Conservation (phyloP, 2,113 vertebrate species). For the Sander lucioperca region DNA sequence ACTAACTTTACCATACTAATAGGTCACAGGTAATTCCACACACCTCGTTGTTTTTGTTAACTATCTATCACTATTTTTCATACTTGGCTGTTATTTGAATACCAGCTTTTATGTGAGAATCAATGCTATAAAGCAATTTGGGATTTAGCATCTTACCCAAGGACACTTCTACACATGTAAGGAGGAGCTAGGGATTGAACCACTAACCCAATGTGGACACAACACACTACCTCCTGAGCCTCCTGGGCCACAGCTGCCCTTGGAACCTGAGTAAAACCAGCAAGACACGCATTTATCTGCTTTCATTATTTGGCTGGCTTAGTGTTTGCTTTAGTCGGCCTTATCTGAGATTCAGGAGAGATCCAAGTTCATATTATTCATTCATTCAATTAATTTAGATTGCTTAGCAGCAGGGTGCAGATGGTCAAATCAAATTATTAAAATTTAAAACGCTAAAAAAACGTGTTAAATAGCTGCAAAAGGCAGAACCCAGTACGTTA, state of each 20-base stretch:
- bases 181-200: neutral
- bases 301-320: slow-evolving; percentile 3
- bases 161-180: neutral
- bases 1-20: neutral
- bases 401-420: slow-evolving; percentile 3
- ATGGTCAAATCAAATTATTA: slow-evolving; percentile 15
- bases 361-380: slow-evolving; percentile 3
- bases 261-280: neutral
- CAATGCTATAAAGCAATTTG: neutral
- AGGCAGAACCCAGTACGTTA: slow-evolving; percentile 2
- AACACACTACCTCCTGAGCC: neutral
- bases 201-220: neutral
- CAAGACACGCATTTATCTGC: neutral
- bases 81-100: neutral
- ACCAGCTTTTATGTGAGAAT: neutral
- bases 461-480: neutral
- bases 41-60: neutral
- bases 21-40: neutral
- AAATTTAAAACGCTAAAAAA: neutral
- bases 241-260: neutral
- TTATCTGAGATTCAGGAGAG: neutral
- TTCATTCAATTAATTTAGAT: slow-evolving; percentile 16
- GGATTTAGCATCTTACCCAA: neutral
- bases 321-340: neutral
- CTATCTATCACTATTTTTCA: neutral